Evolutionary conservation across 1,140 invertebrate species (phyloP), one percentile per base, ranked within the genome.

Genomic region (Caenorhabditis tropicalis): DNA sequence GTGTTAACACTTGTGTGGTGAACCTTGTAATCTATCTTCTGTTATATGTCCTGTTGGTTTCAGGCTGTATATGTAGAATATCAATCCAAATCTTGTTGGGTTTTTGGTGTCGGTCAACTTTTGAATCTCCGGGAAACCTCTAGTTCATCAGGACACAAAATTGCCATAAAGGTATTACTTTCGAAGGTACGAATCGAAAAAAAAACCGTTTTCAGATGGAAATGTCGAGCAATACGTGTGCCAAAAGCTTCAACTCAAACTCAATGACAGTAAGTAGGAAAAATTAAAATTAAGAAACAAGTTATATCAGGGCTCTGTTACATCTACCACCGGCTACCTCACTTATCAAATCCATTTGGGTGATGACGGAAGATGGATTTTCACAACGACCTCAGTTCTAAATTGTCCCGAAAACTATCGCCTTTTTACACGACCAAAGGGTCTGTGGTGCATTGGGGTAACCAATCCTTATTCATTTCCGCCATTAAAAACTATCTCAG

Each of bases 401-500:
- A 24, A 39, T 2, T 74, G 65, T 15, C 65, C 65, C 3, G 19
- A 9, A 3, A 31, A 19, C 29, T 74, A 74, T 24, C 19, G n/a
- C 43, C 36, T 74, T 7, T 74, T 39, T 6, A 74, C n/a, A 21
- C n/a, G 65, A 12, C 36, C 65, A 10, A 74, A 74, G 43, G 65
- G 65, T 12, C 43, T 39, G 19, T 74, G 65, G 65, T 74, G 65
- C 27, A 74, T 74, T 43, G 65, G 65, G 15, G 65, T 74, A 19
- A 56, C 7, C 24, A 58, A n/a, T 46, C 10, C 12, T 16, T n/a
- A 31, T 12, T 0, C 10, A 43, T 21, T 70, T 12, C 39, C 33
- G 4, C n/a, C 16, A 19, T 7, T 36, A n/a, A 1, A 29, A 12
- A 15, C 21, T 39, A 21, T 74, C 33, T 46, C 33, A 74, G 65